Evolutionary conservation across 2,888 invertebrate genomes (phyloP).

Genomic region (Parnassius apollo): DNA sequence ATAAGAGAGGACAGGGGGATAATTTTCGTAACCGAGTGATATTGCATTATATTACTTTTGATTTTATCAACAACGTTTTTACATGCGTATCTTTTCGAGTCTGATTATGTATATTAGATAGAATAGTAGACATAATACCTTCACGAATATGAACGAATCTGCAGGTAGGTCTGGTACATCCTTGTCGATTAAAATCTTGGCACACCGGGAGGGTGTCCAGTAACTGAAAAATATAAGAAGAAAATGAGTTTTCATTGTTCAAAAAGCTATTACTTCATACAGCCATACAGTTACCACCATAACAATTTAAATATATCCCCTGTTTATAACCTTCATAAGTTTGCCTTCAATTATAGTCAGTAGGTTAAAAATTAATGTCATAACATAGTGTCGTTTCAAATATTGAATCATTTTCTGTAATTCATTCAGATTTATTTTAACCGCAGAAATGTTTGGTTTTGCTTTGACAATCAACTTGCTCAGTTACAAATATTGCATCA

Average conservation of each 20-base stretch:
- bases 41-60: conserved; percentile 1
- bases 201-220: conserved; percentile 99
- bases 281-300: conserved; percentile 52
- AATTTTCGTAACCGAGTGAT: conserved; percentile 12
- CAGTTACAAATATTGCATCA: neutral
- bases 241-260: conserved; percentile 50
- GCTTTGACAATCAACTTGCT: neutral
- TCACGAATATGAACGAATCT: conserved; percentile 98
- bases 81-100: conserved; percentile 4
- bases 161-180: conserved; percentile 97
- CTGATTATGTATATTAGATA: neutral
- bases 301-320: conserved; percentile 35
- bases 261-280: conserved; percentile 34
- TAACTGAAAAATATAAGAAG: conserved; percentile 89
- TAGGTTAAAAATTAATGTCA: neutral
- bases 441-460: neutral
- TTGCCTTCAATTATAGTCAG: neutral
- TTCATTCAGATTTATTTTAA: neutral
- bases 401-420: neutral
- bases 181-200: conserved; percentile 99
- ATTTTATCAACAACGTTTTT: conserved; percentile 3
- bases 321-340: conserved; percentile 5
- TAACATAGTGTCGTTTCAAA: neutral
- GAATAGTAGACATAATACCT: conserved; percentile 82
- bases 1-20: conserved; percentile 9